Evolutionary conservation across 1,140 invertebrate genomes (phyloP).

Genomic region (Listronotus bonariensis): DNA sequence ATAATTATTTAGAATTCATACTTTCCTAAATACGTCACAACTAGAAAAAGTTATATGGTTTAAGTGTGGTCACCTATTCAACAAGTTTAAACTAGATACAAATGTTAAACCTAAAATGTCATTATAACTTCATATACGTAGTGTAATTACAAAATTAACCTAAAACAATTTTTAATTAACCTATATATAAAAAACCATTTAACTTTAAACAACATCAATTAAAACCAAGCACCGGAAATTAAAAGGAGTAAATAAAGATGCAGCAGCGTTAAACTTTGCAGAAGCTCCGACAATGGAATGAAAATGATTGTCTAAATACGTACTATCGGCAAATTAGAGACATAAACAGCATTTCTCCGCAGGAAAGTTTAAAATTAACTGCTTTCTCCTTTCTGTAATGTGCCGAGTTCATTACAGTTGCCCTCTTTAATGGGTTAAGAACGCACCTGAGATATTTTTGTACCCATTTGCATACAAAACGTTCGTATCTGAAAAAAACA

Average conservation of each 20-base stretch:
- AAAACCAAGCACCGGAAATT: slow-evolving; percentile 22
- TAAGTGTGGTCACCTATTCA: too few species aligned
- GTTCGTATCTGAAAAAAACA: too few species aligned
- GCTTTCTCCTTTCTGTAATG: slow-evolving; percentile 25
- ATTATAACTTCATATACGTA: too few species aligned
- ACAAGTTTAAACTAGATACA: too few species aligned
- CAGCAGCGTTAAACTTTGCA: slow-evolving; percentile 15
- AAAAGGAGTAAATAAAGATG: slow-evolving; percentile 28
- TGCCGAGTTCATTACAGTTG: slow-evolving; percentile 29
- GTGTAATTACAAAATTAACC: too few species aligned
- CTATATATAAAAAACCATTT: not conserved
- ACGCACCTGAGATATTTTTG: not conserved
- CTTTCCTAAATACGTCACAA: too few species aligned
- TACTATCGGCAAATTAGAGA: slow-evolving; percentile 34
- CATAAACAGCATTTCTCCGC: slow-evolving; percentile 34
- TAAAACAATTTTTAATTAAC: too few species aligned
- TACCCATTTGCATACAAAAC: too few species aligned
- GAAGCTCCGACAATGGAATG: slow-evolving; percentile 25
- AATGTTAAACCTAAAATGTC: too few species aligned
- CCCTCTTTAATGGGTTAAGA: slow-evolving; percentile 19
- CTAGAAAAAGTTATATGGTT: too few species aligned
- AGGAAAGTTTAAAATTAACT: slow-evolving; percentile 35
- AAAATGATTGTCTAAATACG: slow-evolving; percentile 36
- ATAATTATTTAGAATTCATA: too few species aligned
- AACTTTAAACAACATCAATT: slow-evolving; percentile 17